Evolutionary conservation across 30 jellyfish, hydroid and myxozoan species (phyloP).

Genomic region (Catostylus mosaicus): DNA sequence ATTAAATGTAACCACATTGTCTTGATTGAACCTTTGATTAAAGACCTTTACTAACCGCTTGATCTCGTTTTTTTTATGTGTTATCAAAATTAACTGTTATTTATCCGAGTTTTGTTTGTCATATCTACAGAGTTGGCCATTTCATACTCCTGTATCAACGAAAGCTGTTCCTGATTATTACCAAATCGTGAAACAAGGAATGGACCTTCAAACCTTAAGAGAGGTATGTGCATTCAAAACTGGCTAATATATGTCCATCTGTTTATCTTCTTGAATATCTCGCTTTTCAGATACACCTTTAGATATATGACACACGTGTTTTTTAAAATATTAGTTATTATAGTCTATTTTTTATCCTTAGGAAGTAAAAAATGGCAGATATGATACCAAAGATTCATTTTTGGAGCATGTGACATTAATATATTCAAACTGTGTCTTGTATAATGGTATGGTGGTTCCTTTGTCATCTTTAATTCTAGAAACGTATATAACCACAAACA

Average conservation of each 20-base stretch:
- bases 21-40: too few species aligned
- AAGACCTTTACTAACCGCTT: too few species aligned
- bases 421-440: conserved; percentile 85
- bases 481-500: too few species aligned
- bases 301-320: too few species aligned
- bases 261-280: too few species aligned
- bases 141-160: conserved; percentile 90
- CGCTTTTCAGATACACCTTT: too few species aligned
- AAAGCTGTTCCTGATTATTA: conserved; percentile 94
- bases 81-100: too few species aligned
- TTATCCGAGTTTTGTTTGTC: background rate
- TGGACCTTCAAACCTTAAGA: conserved; percentile 93
- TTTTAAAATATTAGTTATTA: too few species aligned
- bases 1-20: too few species aligned
- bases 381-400: conserved; percentile 84
- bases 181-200: conserved; percentile 88
- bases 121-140: conserved; percentile 94
- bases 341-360: background rate
- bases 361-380: conserved; percentile 65
- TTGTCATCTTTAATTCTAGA: too few species aligned
- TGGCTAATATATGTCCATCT: too few species aligned
- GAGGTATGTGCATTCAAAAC: conserved; percentile 74
- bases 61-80: too few species aligned
- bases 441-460: conserved; percentile 96
- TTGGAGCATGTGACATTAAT: conserved; percentile 84